phyloP scores from a whole-genome alignment of 2,888 invertebrate genomes.

The Amaurobius ferox region DNA sequence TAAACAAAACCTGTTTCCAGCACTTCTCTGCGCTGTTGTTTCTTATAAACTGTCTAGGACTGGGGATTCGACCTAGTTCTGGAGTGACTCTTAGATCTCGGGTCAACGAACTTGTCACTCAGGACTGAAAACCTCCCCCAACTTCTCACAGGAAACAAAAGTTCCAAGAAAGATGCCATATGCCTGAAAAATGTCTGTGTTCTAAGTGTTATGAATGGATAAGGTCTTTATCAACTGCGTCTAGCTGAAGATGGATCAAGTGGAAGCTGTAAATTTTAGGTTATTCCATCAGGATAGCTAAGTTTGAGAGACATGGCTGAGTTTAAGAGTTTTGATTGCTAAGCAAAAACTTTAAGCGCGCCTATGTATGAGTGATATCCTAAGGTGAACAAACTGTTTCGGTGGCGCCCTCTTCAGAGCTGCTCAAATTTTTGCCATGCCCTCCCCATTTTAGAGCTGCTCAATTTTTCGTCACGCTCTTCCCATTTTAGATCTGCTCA shows the following conservation, averaged over 20 bases:
- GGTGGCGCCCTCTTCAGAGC: too few species aligned
- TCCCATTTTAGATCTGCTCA: too few species aligned
- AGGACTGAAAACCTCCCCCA: constrained; percentile 14
- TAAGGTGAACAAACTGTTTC: too few species aligned
- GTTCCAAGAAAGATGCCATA: constrained; percentile 26
- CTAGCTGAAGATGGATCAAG: neutral
- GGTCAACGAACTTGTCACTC: constrained; percentile 70
- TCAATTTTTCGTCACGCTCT: too few species aligned
- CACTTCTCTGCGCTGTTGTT: neutral
- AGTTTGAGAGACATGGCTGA: too few species aligned
- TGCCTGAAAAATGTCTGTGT: constrained; percentile 20
- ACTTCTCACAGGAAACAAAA: constrained; percentile 44
- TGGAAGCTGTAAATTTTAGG: neutral
- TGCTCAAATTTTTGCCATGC: too few species aligned
- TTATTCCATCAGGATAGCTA: too few species aligned
- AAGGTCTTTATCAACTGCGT: neutral
- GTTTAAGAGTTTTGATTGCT: too few species aligned
- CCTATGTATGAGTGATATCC: too few species aligned
- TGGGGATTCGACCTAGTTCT: constrained; percentile 54
- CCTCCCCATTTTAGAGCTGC: too few species aligned
- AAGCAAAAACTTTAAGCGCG: too few species aligned
- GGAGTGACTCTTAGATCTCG: constrained; percentile 15
- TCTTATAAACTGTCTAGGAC: constrained; percentile 33
- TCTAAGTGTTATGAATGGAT: neutral
- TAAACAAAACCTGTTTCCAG: constrained; percentile 55